Percentiles rank a stretch among this genome's conserved stretches.
Evolutionary conservation across 2,113 vertebrate species (phyloP).

Genomic region (Phalacrocorax brasilianus): DNA sequence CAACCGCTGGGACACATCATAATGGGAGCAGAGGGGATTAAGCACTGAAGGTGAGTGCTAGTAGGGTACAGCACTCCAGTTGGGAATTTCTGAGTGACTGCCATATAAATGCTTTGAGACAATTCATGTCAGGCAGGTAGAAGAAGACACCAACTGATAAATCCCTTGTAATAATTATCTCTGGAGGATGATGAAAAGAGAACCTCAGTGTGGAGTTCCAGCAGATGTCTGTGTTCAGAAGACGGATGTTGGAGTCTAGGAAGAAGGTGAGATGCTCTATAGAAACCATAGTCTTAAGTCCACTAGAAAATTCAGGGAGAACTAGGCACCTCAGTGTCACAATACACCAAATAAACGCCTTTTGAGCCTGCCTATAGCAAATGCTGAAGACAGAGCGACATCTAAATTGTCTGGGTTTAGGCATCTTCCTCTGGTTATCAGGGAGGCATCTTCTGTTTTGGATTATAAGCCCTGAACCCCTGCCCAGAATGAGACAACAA

Average conservation of each 20-base stretch:
- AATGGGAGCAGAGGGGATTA: slow-evolving; percentile 2
- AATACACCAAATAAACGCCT: neutral
- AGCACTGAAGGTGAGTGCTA: neutral
- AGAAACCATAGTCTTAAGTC: neutral
- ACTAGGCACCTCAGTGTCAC: neutral
- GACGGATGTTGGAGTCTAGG: neutral
- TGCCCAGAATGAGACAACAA: neutral
- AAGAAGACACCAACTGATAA: neutral
- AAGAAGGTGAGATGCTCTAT: neutral
- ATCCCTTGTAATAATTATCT: neutral
- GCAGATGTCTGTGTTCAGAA: neutral
- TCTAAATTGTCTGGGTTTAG: neutral
- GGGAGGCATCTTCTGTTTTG: neutral
- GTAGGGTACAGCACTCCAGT: neutral
- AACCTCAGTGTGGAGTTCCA: neutral
- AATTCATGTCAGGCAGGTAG: neutral
- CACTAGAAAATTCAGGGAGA: neutral
- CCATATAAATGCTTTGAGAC: neutral
- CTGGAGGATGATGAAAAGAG: neutral
- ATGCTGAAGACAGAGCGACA: neutral
- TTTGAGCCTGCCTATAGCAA: neutral
- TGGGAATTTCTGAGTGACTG: slow-evolving; percentile 21
- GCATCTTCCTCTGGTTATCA: neutral
- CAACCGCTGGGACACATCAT: neutral
- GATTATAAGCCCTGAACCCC: neutral